These are phyloP conservation scores for Ciconia boyciana DNA, from an alignment of 2,113 vertebrate species.

Conservation along the genomic window DNA sequence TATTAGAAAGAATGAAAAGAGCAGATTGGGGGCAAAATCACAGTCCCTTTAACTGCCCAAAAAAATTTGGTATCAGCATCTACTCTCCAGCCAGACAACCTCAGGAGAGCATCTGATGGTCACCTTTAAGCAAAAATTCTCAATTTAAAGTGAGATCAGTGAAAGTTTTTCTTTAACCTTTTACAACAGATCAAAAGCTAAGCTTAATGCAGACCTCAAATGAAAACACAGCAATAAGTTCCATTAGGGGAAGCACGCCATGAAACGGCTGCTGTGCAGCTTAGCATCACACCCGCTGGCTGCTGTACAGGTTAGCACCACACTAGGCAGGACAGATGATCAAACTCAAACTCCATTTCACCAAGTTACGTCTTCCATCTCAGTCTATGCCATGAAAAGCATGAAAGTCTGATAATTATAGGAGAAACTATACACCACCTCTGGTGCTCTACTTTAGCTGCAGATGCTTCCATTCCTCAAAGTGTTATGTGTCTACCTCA, in stretches of 20 bases:
- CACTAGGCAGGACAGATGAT: fast-evolving
- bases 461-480: not conserved
- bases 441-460: not conserved
- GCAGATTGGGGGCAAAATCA: not conserved
- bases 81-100: not conserved
- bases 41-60: not conserved
- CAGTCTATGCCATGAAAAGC: not conserved
- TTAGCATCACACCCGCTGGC: fast-evolving
- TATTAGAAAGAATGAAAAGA: not conserved
- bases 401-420: fast-evolving
- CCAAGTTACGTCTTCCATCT: fast-evolving
- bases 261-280: not conserved
- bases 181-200: fast-evolving
- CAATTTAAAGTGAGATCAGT: not conserved
- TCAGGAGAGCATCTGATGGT: not conserved
- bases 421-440: not conserved
- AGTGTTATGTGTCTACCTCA: fast-evolving
- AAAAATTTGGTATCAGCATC: not conserved
- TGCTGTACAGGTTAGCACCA: not conserved
- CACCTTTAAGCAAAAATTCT: not conserved
- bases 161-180: not conserved
- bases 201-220: not conserved
- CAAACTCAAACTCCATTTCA: not conserved
- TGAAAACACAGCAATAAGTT: not conserved
- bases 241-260: fast-evolving